These are phyloP conservation scores for Ageneiosus marmoratus DNA, from an alignment of 2,113 vertebrate genomes.

Conservation along the genomic window DNA sequence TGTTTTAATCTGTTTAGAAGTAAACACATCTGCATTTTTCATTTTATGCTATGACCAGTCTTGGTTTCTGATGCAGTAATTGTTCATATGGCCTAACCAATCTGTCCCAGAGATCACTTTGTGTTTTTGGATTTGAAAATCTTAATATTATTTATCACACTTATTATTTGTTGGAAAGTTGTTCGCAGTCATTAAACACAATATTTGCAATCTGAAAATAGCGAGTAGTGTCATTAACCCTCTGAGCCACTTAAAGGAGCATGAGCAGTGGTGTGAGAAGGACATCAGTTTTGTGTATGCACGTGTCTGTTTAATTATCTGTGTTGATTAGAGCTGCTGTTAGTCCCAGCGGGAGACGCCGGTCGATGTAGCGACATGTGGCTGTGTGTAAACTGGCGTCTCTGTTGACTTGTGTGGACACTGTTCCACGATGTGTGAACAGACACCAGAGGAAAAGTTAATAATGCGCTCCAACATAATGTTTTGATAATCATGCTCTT, in stretches of 20 bases:
- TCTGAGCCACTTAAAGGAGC: not conserved
- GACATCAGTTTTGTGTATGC: constrained; percentile 16
- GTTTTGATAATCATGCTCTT: constrained; percentile 42
- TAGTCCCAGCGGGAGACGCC: constrained; percentile 42
- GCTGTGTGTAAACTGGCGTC: constrained; percentile 50
- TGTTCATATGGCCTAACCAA: not conserved
- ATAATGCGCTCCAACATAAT: constrained; percentile 47
- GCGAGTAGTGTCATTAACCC: not conserved
- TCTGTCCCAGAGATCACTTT: not conserved
- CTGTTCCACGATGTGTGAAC: constrained; percentile 53
- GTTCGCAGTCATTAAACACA: not conserved
- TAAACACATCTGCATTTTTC: not conserved
- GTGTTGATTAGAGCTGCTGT: constrained; percentile 58
- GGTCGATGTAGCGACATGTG: constrained; percentile 23
- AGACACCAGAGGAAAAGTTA: constrained; percentile 45
- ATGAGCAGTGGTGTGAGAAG: constrained; percentile 6
- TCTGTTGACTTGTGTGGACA: constrained; percentile 58
- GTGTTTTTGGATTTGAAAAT: not conserved
- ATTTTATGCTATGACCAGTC: not conserved
- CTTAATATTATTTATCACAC: not conserved
- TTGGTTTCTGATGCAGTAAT: not conserved
- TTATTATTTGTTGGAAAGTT: not conserved
- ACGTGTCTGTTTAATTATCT: constrained; percentile 58
- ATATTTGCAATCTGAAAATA: constrained; percentile 15
- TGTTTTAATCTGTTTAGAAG: not conserved